Evolutionary conservation across 2,113 vertebrate genomes (phyloP).

Genomic region (Lophotis ruficrista): DNA sequence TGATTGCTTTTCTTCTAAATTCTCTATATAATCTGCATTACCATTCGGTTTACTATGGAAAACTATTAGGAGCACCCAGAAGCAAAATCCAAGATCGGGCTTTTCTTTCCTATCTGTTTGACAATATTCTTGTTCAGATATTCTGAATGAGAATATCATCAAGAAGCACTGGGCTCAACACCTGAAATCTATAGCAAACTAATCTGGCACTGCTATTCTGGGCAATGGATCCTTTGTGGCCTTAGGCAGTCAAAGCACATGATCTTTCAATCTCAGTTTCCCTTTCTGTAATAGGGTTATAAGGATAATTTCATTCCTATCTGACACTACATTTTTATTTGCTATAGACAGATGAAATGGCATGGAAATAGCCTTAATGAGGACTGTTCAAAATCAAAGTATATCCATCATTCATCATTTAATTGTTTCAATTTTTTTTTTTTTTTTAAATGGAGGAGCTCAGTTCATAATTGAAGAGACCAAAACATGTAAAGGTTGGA

Average conservation of each 20-base stretch:
- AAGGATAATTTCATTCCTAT: not conserved
- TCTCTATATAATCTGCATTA: not conserved
- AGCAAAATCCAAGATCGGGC: not conserved
- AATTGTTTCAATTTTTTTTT: not conserved
- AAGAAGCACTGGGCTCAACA: not conserved
- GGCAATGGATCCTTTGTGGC: not conserved
- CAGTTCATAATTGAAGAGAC: conserved; percentile 11
- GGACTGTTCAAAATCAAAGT: not conserved
- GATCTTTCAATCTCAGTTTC: conserved; percentile 32
- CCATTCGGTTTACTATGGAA: not conserved
- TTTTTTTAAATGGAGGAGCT: not conserved
- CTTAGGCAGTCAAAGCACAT: not conserved
- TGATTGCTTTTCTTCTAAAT: not conserved
- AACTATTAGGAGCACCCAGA: not conserved
- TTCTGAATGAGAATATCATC: not conserved
- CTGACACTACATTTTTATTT: not conserved
- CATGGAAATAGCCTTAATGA: not conserved
- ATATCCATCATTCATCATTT: not conserved
- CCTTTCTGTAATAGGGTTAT: not conserved
- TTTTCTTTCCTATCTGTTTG: not conserved
- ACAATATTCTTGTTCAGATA: not conserved
- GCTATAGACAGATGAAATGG: not conserved
- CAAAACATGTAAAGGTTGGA: conserved; percentile 28
- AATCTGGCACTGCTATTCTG: not conserved
- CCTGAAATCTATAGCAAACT: not conserved